Evolutionary conservation across 2,113 vertebrate species (phyloP), one percentile per base, ranked within the genome.

Genomic region (Anhinga rufa): DNA sequence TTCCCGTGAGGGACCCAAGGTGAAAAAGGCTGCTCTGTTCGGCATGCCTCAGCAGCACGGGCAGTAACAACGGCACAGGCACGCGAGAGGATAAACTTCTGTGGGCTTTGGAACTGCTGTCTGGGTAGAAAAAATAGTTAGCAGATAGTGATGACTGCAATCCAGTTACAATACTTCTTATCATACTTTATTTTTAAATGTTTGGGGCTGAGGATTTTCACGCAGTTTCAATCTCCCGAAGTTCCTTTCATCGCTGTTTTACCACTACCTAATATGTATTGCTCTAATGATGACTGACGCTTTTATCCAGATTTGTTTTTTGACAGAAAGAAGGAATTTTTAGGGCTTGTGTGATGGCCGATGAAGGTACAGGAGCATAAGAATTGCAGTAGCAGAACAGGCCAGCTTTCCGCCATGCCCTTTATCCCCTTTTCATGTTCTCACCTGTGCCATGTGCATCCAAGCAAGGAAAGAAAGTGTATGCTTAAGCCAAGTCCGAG

Each of bases 1-100:
- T 22, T 38, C 7, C 46, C 6, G 1, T 2, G 29, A 34, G 34
- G 7, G 28, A 32, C 25, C 3, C 16, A 2, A 13, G 34, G 38
- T 8, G 8, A 5, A 15, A 20, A 10, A 6, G 21, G 36, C 40
- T 12, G 60, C 78, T 10, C 4, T 9, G 24, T 17, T 28, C 2
- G 2, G 34, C 19, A 1, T 7, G 2, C 7, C 0, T 8, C 26
- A 9, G 25, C 34, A 14, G 8, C 13, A 1, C 9, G 1, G 20
- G 34, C 1, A 2, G 17, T 7, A 4, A 4, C 20, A 4, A 0
- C 3, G 8, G 2, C 12, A 4, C 10, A 2, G 29, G 17, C 14
- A 4, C 2, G 0, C 0, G 5, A 5, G 26, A 34, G 22, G 4
- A 6, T 3, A 3, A 14, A 9, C 2, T 8, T 8, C 3, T 0